Base-by-base conservation (phyloP, 1,140 invertebrate species). In the Cotesia typhae region DNA sequence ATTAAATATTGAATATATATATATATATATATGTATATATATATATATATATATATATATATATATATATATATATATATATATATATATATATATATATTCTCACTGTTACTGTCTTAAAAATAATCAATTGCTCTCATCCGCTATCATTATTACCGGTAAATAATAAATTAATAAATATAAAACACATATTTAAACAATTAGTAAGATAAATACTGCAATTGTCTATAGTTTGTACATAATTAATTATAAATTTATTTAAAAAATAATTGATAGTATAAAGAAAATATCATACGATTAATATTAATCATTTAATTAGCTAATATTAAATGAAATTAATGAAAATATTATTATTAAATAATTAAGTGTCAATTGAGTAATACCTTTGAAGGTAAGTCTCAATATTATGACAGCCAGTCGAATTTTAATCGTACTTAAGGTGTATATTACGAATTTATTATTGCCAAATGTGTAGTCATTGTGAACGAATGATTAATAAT, bases 381-480 rank as follows among this genome's bases (percentile, higher is more conserved):
- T 14, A 14, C 53, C 53, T 55, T n/a, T 7, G 1, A n/a, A n/a
- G 53, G 53, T 55, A 55, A 4, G 5, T 17, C 17, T 17, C n/a
- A 55, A 55, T n/a, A 57, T 53, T 7, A 55, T 36, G 51, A 57
- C 17, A 67, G 52, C n/a, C 20, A 52, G 38, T 52, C 7, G n/a
- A 47, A 47, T 35, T 52, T 52, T 70, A 68, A 73, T 73, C 66
- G 72, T 73, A 35, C 60, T 14, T 63, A 73, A 73, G 72, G 37
- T 70, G 67, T 69, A 69, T 70, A 73, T 73, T 73, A 55, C 67
- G 61, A 63, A 73, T 73, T 67, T 63, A 68, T 73, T 67, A 67
- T 67, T 73, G 66, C 57, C 66, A 68, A 73, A 67, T 5, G 65
- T 52, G 65, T 35, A 14, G 41, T 47, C 41, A 57, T 37, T 14